Base-by-base conservation (phyloP, 1,140 invertebrate genomes). In the Diabrotica virgifera region DNA sequence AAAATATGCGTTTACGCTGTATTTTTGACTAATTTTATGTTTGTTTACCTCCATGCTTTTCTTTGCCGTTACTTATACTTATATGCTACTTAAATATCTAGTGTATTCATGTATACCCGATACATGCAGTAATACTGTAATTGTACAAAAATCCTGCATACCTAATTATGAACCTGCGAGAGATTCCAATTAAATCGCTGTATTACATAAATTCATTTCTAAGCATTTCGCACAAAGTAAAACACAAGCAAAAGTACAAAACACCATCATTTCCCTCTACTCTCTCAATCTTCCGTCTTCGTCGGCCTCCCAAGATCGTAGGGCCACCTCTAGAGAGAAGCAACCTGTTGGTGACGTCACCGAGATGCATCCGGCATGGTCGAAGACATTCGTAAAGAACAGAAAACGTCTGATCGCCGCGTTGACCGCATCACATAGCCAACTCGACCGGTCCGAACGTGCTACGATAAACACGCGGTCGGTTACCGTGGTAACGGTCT, bases 291-390 rank as follows among this genome's bases (percentile, higher is more conserved):
- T 60, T 51, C 40, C 35, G 40, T 60, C 59, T 60, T 60, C 59
- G 12, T 60, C 59, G 59, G 59, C 59, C 59, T 60, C 59, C 59
- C 59, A 60, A 51, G 59, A 60, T 60, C 59, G 59, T n/a, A n/a
- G 59, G 59, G 59, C 59, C 59, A 60, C 59, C 59, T 51, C 59
- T 60, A 60, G 59, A 60, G 59, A 60, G 46, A 60, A 60, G 59
- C 50, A 60, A 60, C 59, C 59, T 60, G 59, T 60, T 60, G 59
- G 59, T 60, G 59, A 60, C 59, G 59, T 60, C 59, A 60, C 46
- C 46, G 37, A n/a, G 46, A 52, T 51, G 40, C 59, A 60, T 60
- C 59, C 59, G 59, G 59, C 24, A 38, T 52, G 35, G 46, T 51
- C 24, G 14, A 60, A 60, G 46, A 46, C 14, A 59, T 46, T 40